Evolutionary conservation across 1,140 invertebrate genomes (phyloP).

Genomic region (Drosophila repletoides): DNA sequence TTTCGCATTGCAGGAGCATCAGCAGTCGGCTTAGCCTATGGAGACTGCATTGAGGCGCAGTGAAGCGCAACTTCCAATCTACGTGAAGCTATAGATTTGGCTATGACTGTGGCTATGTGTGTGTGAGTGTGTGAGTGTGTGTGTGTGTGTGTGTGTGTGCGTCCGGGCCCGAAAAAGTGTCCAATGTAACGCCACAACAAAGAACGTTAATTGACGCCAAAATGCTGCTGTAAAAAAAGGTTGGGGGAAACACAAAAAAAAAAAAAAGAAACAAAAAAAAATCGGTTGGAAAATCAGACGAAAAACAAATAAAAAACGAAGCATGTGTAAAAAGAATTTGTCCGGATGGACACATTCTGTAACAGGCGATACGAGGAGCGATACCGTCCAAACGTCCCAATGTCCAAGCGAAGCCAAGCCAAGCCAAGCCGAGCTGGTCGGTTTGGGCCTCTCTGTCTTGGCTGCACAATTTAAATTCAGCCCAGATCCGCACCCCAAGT

Average conservation of each 20-base stretch:
- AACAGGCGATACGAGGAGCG: slow-evolving; percentile 33
- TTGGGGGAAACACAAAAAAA: slow-evolving; percentile 33
- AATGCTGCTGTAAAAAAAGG: slow-evolving; percentile 58
- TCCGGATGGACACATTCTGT: slow-evolving; percentile 54
- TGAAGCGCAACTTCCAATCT: slow-evolving; percentile 74
- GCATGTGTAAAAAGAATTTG: slow-evolving; percentile 60
- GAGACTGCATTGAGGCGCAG: slow-evolving; percentile 47
- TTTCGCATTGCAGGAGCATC: slow-evolving; percentile 22
- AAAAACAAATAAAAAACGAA: slow-evolving; percentile 24
- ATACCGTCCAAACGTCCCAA: slow-evolving; percentile 27
- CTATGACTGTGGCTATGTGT: slow-evolving; percentile 44
- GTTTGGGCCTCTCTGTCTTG: slow-evolving; percentile 43
- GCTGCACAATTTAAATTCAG: slow-evolving; percentile 49
- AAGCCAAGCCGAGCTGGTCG: neutral
- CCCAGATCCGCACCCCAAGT: slow-evolving; percentile 45
- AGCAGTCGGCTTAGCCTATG: neutral
- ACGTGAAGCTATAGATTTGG: slow-evolving; percentile 48
- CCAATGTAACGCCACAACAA: slow-evolving; percentile 82
- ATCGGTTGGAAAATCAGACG: slow-evolving; percentile 4
- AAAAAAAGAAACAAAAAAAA: slow-evolving; percentile 14
- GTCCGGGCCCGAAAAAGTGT: slow-evolving; percentile 62
- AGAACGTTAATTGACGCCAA: slow-evolving; percentile 80
- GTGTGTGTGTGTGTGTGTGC: too few species aligned
- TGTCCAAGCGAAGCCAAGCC: neutral
- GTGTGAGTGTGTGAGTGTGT: too few species aligned